Evolutionary conservation across 2,888 invertebrate genomes (phyloP).

Genomic region (Eristalinus sepulchralis): DNA sequence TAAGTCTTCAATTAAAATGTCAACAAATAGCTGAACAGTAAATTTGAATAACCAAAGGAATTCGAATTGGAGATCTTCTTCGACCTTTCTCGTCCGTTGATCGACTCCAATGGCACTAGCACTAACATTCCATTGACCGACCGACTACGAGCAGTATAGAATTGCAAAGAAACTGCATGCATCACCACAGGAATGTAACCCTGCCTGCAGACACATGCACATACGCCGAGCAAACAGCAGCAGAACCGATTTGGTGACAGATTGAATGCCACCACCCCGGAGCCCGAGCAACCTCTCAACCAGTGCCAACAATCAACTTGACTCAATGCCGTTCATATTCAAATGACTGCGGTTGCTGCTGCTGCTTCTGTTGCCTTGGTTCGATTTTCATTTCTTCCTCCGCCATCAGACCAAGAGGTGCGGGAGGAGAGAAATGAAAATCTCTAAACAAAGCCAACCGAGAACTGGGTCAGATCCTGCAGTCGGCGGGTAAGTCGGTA

Average conservation of each 20-base stretch:
- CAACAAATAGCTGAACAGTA: slow-evolving; percentile 13
- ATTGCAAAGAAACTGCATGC: slow-evolving; percentile 19
- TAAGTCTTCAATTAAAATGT: background rate
- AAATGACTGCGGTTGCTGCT: slow-evolving; percentile 43
- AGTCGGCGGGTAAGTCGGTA: slow-evolving; percentile 33
- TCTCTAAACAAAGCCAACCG: slow-evolving; percentile 49
- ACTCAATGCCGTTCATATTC: slow-evolving; percentile 52
- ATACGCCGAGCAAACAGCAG: slow-evolving; percentile 13
- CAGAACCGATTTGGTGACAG: slow-evolving; percentile 48
- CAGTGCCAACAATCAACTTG: slow-evolving; percentile 46
- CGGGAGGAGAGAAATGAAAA: slow-evolving; percentile 5
- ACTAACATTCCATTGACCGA: slow-evolving; percentile 17
- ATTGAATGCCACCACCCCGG: slow-evolving; percentile 47
- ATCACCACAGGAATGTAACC: slow-evolving; percentile 44
- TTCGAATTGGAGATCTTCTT: background rate
- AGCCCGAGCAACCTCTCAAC: slow-evolving; percentile 17
- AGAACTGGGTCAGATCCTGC: slow-evolving; percentile 59
- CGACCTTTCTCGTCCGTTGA: background rate
- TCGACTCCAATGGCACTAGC: background rate
- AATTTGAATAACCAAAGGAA: background rate
- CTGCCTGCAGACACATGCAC: slow-evolving; percentile 20
- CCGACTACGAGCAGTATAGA: background rate
- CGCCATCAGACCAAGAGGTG: background rate
- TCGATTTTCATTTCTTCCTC: slow-evolving; percentile 29
- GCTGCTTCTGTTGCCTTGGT: slow-evolving; percentile 11